Percentiles rank a stretch among this genome's conserved stretches.
Evolutionary conservation across 2,113 vertebrate species (phyloP).

Genomic region (Oxyruncus cristatus): DNA sequence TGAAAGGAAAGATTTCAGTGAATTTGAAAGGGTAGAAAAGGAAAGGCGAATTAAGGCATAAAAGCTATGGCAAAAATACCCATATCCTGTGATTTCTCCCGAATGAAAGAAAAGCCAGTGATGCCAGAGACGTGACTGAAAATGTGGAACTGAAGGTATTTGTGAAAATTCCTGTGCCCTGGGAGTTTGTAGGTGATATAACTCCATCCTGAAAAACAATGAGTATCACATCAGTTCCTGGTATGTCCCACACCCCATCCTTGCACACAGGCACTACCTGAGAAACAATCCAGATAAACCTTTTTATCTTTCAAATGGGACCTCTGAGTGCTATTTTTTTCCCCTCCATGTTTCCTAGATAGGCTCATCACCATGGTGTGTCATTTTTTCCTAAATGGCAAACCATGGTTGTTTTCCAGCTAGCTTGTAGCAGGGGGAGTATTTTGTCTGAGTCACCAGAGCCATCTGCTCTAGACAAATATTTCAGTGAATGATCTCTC

Average conservation of each 20-base stretch:
- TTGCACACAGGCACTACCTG: not conserved
- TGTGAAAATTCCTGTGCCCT: not conserved
- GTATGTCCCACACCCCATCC: not conserved
- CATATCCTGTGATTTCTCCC: not conserved
- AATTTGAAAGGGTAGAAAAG: not conserved
- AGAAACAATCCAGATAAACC: not conserved
- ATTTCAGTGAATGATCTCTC: slow-evolving; percentile 30
- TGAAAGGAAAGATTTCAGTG: not conserved
- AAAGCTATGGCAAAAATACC: not conserved
- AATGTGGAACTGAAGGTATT: not conserved
- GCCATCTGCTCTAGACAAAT: slow-evolving; percentile 41
- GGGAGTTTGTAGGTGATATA: not conserved
- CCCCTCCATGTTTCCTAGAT: not conserved
- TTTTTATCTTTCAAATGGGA: not conserved
- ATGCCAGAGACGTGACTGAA: not conserved
- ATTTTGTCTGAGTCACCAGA: slow-evolving; percentile 42
- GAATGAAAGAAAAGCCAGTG: not conserved
- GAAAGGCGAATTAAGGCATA: not conserved
- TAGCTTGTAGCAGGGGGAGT: not conserved
- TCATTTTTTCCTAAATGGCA: slow-evolving; percentile 3
- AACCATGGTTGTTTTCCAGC: not conserved
- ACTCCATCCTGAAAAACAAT: not conserved
- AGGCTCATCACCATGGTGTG: not conserved
- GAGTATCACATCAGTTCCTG: not conserved
- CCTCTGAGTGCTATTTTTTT: not conserved